phyloP scores from a whole-genome alignment of 2,797 vertebrate species.

The Cuculus canorus region DNA sequence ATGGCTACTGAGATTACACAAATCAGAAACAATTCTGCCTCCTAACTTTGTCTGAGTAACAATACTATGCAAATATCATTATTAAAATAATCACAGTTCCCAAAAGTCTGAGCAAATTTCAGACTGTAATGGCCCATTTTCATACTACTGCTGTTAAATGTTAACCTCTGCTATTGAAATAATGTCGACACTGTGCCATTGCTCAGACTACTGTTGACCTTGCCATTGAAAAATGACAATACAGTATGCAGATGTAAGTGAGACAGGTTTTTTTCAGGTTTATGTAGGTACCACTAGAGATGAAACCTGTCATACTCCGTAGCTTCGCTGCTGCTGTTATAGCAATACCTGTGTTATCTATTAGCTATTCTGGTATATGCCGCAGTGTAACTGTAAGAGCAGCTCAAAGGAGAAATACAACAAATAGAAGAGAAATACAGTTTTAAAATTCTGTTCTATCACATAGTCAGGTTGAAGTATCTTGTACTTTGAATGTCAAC shows the following conservation, averaged over 20 bases:
- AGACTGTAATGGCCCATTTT: constrained; percentile 1
- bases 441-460: background rate
- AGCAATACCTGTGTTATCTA: background rate
- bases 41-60: constrained; percentile 24
- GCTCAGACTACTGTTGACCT: background rate
- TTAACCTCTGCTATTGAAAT: background rate
- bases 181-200: background rate
- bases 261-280: background rate
- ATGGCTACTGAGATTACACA: constrained; percentile 34
- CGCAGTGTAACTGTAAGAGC: background rate
- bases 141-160: background rate
- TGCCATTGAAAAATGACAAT: background rate
- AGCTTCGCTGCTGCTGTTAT: background rate
- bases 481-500: background rate
- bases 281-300: background rate
- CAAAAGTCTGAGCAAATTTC: constrained; percentile 11
- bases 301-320: background rate
- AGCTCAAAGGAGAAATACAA: background rate
- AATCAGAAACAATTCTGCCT: constrained; percentile 44
- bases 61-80: constrained; percentile 20
- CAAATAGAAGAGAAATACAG: background rate
- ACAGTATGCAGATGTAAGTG: background rate
- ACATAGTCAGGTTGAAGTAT: background rate
- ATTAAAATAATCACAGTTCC: constrained; percentile 30
- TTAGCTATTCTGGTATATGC: background rate